Evolutionary conservation across 2,888 invertebrate genomes (phyloP), one percentile per base, ranked within the genome.

Genomic region (Drosophila greeni): DNA sequence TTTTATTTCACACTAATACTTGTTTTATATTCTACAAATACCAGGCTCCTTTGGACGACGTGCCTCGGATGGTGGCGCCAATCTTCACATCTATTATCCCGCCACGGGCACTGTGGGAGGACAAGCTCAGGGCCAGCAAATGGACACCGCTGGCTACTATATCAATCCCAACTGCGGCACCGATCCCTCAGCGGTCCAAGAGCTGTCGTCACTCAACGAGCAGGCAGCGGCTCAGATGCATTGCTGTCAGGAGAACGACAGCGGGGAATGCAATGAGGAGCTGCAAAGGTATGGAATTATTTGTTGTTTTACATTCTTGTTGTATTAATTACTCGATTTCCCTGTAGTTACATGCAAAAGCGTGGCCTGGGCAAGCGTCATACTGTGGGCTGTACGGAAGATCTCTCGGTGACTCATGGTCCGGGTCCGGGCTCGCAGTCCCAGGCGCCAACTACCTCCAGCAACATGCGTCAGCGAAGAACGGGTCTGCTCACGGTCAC

Each of bases 61-160:
- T 76, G 97, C 97, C 53, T 97, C 97, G 39, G 98, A 98, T 90
- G 98, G 98, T 76, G 97, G 97, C 59, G 97, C 97, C 56, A 97
- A 97, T 90, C 92, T 97, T 73, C 95, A 95, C 76, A 92, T 93
- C 75, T 92, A 91, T 83, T 92, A 92, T 85, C 92, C 84, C 84
- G 89, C 83, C 84, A 90, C 79, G 79, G 89, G 72, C 82, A 88
- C 68, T 6, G 82, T 64, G 34, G 74, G 64, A 82, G 72, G 74
- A 3, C 78, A 71, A 9, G 60, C 68, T 1, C 47, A 61, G 9
- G 65, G 69, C 4, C 83, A 82, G 52, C 76, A 82, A 72, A 75
- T 77, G 76, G 85, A 85, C 26, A 70, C 84, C 14, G 53, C 74
- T 26, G 72, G 70, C 8, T 87, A 77, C 52, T 86, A 77, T 18